phyloP scores from a whole-genome alignment of 2,797 vertebrate species.

The Notolepis coatsorum region DNA sequence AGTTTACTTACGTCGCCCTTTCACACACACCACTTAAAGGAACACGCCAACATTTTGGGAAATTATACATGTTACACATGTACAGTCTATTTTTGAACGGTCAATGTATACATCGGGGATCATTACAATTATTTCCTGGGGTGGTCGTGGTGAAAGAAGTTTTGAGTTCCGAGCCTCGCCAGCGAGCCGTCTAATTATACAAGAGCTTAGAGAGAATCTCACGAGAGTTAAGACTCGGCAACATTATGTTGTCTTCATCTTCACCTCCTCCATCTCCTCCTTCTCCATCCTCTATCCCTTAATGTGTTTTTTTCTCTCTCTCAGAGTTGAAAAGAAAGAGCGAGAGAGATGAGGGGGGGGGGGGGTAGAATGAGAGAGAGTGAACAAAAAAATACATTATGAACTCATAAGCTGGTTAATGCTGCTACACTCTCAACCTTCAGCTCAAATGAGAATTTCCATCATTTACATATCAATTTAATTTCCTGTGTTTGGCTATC shows the following conservation, averaged over 20 bases:
- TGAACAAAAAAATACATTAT: conserved; percentile 63
- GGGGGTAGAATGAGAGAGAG: neutral
- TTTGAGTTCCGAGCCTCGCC: no score
- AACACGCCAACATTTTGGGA: no score
- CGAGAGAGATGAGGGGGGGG: conserved; percentile 9
- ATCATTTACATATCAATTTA: conserved; percentile 85
- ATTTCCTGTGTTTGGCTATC: conserved; percentile 80
- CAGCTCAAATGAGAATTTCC: conserved; percentile 81
- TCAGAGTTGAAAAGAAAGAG: conserved; percentile 27
- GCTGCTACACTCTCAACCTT: conserved; percentile 78
- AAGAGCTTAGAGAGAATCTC: conserved; percentile 61
- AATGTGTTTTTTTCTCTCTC: conserved; percentile 17
- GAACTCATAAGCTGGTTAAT: conserved; percentile 82
- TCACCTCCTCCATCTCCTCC: conserved; percentile 32
- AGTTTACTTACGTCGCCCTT: no score
- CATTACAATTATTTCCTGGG: no score
- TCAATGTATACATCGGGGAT: no score
- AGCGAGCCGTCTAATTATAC: conserved; percentile 65
- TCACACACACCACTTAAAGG: no score
- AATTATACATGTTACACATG: no score
- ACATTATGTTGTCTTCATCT: conserved; percentile 76
- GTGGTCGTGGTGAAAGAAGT: no score
- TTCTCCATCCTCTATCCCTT: conserved; percentile 5
- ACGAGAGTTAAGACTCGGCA: conserved; percentile 58
- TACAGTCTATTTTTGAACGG: no score